These are phyloP conservation scores for Knipowitschia caucasica DNA, from an alignment of 2,797 vertebrate species.

Conservation along the genomic window DNA sequence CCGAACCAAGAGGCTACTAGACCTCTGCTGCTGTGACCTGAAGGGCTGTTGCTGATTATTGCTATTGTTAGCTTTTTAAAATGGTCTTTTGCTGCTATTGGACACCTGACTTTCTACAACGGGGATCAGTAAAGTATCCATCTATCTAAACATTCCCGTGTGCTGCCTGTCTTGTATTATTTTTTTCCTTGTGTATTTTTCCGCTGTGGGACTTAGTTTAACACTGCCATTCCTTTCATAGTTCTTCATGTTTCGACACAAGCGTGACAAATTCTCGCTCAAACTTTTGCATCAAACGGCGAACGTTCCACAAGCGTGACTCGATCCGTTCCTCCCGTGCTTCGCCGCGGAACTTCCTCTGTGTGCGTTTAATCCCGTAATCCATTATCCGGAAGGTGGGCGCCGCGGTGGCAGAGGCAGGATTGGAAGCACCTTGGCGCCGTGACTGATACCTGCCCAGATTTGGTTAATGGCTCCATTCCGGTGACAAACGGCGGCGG, in stretches of 20 bases:
- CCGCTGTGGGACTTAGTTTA: no score
- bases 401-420: slow-evolving; percentile 36
- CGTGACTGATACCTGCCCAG: slow-evolving; percentile 70
- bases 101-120: no score
- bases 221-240: not conserved
- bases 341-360: not conserved
- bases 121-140: no score
- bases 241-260: not conserved
- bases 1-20: no score
- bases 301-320: not conserved
- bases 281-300: not conserved
- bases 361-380: slow-evolving; percentile 25
- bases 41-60: no score
- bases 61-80: no score
- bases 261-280: not conserved
- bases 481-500: slow-evolving; percentile 49
- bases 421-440: slow-evolving; percentile 47
- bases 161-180: no score
- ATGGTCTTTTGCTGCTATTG: no score
- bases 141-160: no score
- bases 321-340: not conserved
- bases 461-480: slow-evolving; percentile 67
- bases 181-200: no score
- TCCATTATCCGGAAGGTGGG: slow-evolving; percentile 45
- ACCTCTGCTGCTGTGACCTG: no score